These are phyloP conservation scores for Tetragnatha versicolor DNA, from an alignment of 1,140 invertebrate genomes.

Conservation along the genomic window DNA sequence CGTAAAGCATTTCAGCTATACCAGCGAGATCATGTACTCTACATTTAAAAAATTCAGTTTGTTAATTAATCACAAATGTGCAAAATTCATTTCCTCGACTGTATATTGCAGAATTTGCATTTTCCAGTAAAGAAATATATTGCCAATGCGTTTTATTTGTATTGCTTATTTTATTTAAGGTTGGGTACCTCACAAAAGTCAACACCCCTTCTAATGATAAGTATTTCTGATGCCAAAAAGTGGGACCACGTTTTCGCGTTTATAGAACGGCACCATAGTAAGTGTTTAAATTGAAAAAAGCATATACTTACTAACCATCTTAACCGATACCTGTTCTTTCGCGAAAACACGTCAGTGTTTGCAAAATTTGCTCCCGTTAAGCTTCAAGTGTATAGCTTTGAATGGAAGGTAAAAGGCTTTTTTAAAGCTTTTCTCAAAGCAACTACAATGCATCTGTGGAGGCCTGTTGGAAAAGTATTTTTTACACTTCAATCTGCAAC, in stretches of 20 bases:
- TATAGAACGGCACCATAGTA: slow-evolving; percentile 20
- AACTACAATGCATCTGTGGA: too few species aligned
- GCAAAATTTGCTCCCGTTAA: too few species aligned
- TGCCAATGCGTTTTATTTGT: slow-evolving; percentile 17
- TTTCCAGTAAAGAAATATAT: neutral
- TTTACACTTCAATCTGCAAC: neutral
- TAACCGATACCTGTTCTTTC: neutral
- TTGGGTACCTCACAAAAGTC: neutral
- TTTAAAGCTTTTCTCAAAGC: too few species aligned
- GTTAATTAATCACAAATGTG: neutral
- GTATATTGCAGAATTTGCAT: neutral
- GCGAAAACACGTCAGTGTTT: slow-evolving; percentile 34
- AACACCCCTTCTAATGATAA: neutral
- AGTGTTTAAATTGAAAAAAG: slow-evolving; percentile 3
- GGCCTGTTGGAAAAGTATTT: neutral
- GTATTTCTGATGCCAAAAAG: neutral
- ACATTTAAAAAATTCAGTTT: neutral
- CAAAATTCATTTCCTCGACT: neutral
- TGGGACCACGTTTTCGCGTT: slow-evolving; percentile 36
- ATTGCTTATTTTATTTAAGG: neutral
- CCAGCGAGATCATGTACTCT: slow-evolving; percentile 21
- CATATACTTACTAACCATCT: neutral
- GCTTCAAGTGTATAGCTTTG: too few species aligned
- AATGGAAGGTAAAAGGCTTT: too few species aligned
- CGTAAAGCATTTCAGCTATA: slow-evolving; percentile 14